These are phyloP conservation scores for Tachina lurida DNA, from an alignment of 2,888 invertebrate genomes.

Conservation along the genomic window DNA sequence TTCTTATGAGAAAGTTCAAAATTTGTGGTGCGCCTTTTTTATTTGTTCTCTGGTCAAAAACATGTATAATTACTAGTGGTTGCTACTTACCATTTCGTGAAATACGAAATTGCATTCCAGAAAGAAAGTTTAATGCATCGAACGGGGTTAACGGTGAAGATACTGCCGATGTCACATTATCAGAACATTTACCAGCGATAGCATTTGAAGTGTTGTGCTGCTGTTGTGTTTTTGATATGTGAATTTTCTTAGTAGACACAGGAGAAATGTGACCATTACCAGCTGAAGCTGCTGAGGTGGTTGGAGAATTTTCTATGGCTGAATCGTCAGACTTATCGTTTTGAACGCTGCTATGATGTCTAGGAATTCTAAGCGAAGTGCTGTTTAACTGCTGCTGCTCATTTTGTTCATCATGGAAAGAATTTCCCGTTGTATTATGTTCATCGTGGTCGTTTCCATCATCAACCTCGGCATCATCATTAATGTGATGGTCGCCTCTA, in stretches of 20 bases:
- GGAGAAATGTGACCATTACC: constrained; percentile 75
- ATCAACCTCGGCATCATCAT: constrained; percentile 76
- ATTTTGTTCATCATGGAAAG: constrained; percentile 74
- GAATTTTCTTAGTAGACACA: constrained; percentile 78
- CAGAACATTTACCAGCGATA: not conserved
- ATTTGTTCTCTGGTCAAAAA: too few relatives aligned
- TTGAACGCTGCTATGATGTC: constrained; percentile 57
- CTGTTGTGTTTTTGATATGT: constrained; percentile 68
- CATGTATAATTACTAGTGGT: too few relatives aligned
- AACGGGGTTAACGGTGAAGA: constrained; percentile 66
- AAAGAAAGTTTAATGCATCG: constrained; percentile 76
- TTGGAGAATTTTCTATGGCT: constrained; percentile 80
- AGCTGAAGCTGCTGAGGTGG: constrained; percentile 75
- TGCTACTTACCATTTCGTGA: constrained; percentile 89
- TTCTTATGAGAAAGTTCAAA: too few relatives aligned
- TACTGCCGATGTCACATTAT: constrained; percentile 26
- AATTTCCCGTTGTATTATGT: constrained; percentile 75
- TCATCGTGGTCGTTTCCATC: constrained; percentile 74
- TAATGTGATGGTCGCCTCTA: constrained; percentile 72
- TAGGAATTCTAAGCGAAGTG: constrained; percentile 59
- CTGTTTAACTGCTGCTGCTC: constrained; percentile 75
- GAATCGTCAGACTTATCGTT: constrained; percentile 80
- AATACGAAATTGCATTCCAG: constrained; percentile 88
- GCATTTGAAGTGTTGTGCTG: constrained; percentile 32
- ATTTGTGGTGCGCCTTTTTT: too few relatives aligned